Percentiles rank a stretch among this genome's conserved stretches.
Conservation (phyloP, 1,140 invertebrate genomes). For the Sarcophaga bullata region DNA sequence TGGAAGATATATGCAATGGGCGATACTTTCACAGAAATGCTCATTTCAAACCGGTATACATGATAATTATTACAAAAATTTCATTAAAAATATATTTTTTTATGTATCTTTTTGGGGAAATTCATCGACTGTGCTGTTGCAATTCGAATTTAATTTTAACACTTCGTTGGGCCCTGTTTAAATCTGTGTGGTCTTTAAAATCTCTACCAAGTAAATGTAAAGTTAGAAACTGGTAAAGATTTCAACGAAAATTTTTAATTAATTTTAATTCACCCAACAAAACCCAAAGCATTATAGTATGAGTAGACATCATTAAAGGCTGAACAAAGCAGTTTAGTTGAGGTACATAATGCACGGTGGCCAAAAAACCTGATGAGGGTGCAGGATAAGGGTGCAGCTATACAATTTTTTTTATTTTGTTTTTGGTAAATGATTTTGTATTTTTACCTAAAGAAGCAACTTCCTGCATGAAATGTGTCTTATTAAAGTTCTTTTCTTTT, state of each 20-base stretch:
- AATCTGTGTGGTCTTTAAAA: conserved; percentile 1
- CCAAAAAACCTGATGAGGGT: background rate
- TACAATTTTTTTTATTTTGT: background rate
- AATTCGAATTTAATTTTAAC: too few species aligned
- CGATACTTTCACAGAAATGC: too few species aligned
- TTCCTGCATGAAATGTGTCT: conserved; percentile 22
- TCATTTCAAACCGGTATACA: too few species aligned
- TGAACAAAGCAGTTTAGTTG: too few species aligned
- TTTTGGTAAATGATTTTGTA: background rate
- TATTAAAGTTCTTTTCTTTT: background rate
- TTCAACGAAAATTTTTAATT: background rate
- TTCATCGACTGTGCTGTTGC: too few species aligned
- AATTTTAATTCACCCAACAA: background rate
- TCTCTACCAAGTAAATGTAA: background rate
- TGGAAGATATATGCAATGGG: too few species aligned
- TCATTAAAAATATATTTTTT: too few species aligned
- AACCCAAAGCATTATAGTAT: too few species aligned
- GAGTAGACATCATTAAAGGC: too few species aligned
- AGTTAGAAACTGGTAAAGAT: conserved; percentile 9
- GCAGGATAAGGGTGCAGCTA: background rate
- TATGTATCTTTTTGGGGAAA: too few species aligned
- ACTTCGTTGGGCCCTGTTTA: background rate
- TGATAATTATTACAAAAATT: too few species aligned
- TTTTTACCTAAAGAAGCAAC: background rate
- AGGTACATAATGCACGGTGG: background rate